A percentile compares a stretch with the other conserved stretches of the same genome.
phyloP scores from a whole-genome alignment of 2,113 vertebrate genomes.

The Apaloderma vittatum region DNA sequence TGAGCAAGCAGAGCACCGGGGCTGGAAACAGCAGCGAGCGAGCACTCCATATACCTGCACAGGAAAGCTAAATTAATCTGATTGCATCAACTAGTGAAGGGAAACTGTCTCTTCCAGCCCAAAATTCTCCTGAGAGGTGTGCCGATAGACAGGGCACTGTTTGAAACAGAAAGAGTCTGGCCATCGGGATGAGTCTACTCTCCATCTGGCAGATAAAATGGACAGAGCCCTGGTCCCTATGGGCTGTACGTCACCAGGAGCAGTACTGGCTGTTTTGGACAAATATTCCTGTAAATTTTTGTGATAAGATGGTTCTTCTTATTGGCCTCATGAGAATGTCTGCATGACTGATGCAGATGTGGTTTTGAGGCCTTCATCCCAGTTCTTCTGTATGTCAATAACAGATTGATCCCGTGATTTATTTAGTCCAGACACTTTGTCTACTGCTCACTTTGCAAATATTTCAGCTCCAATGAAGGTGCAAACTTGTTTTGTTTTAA shows the following conservation, averaged over 20 bases:
- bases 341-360: fast-evolving
- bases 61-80: not conserved
- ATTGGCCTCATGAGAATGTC: not conserved
- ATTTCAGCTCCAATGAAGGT: not conserved
- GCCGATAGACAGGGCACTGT: not conserved
- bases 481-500: not conserved
- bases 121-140: not conserved
- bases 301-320: not conserved
- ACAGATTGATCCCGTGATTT: not conserved
- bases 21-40: not conserved
- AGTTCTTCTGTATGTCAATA: not conserved
- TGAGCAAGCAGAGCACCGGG: constrained; percentile 1
- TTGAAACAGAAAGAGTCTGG: not conserved
- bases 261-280: not conserved
- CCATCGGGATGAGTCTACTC: not conserved
- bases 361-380: not conserved
- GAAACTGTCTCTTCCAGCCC: not conserved
- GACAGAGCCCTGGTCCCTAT: not conserved
- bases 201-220: not conserved
- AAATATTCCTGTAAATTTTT: not conserved
- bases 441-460: not conserved
- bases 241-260: not conserved
- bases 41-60: not conserved
- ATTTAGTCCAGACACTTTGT: not conserved
- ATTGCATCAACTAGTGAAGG: not conserved